A percentile compares a stretch with the other conserved stretches of the same genome.
These are phyloP conservation scores for Emydoidea blandingii DNA, from an alignment of 2,797 vertebrate species.

Conservation along the genomic window DNA sequence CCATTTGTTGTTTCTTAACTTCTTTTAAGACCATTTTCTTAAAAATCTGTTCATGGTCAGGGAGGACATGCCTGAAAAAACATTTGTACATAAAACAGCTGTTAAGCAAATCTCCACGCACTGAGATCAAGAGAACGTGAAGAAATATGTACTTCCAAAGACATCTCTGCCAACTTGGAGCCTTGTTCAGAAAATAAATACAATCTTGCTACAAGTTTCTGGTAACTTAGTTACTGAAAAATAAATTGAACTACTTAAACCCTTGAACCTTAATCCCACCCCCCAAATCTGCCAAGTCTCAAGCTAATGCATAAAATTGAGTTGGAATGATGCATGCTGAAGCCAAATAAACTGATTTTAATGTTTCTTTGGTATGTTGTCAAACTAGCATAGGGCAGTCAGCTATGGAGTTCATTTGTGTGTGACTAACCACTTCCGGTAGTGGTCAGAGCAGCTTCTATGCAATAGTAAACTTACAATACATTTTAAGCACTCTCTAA, in stretches of 20 bases:
- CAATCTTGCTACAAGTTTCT: slow-evolving; percentile 77
- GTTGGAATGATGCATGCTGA: slow-evolving; percentile 44
- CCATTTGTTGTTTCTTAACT: slow-evolving; percentile 71
- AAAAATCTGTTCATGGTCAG: slow-evolving; percentile 81
- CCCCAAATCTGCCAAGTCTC: neutral
- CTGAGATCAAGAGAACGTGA: slow-evolving; percentile 85
- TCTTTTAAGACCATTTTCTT: slow-evolving; percentile 71
- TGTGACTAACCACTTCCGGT: slow-evolving; percentile 53
- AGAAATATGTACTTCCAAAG: slow-evolving; percentile 83
- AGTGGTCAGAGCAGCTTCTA: neutral
- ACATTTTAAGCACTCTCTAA: fast-evolving
- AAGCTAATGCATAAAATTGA: slow-evolving; percentile 69
- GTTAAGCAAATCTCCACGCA: slow-evolving; percentile 84
- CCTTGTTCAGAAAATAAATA: slow-evolving; percentile 83
- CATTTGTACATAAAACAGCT: slow-evolving; percentile 86
- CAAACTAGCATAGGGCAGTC: slow-evolving; percentile 35
- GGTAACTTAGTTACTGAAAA: slow-evolving; percentile 87
- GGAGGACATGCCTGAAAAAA: slow-evolving; percentile 92
- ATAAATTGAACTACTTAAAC: slow-evolving; percentile 83
- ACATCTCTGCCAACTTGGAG: slow-evolving; percentile 82
- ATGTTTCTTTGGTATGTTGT: slow-evolving; percentile 65
- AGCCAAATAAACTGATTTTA: slow-evolving; percentile 62
- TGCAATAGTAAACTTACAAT: slow-evolving; percentile 14
- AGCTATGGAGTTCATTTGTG: neutral
- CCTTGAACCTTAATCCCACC: slow-evolving; percentile 68